Evolutionary conservation across 2,888 invertebrate species (phyloP), one percentile per base, ranked within the genome.

Genomic region (Silvanus unidentatus): DNA sequence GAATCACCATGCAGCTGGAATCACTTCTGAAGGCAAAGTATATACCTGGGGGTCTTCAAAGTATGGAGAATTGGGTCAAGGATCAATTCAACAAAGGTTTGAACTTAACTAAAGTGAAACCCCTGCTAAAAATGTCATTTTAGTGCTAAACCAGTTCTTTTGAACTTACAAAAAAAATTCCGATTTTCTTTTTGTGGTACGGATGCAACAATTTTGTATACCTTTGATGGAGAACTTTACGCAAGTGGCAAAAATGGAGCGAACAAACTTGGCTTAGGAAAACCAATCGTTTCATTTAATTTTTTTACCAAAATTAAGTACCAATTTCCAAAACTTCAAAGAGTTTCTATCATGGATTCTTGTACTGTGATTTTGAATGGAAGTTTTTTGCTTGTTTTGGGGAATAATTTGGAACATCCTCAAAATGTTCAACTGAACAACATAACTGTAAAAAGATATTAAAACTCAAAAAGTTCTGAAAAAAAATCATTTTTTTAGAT

Each of bases 21-120:
- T 85, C 12, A 76, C 78, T 15, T 71, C 73, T 13, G 78, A 79
- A 49, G 81, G 82, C 1, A 73, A 75, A 39, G 73, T 85, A 11
- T 85, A 76, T 58, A 73, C 80, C 9, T 87, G 86, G 86, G 86
- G 82, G 6, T 70, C 74, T 30, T 81, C 80, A 27, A 69, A 74
- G 52, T 73, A 75, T 6, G 84, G 84, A 1, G 77, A 82, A 43
- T 71, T 84, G 2, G 84, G 84, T 0, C 70, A 75, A 11, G 77
- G 77, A 2, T 64, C 70, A 45, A 72, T 75, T 48, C 72, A 76
- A 49, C 72, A 75, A 56, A 66, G 72, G 72, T 73, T 59, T 58
- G 62, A 63, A 63, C 44, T 65, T 2, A 22, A 5, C 36, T 41
- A 39, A 60, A 9, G 63, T 62, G 38, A 64, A 68, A 69, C 69